Conservation (phyloP, 2,113 vertebrate genomes). For the Seriola rivoliana region DNA sequence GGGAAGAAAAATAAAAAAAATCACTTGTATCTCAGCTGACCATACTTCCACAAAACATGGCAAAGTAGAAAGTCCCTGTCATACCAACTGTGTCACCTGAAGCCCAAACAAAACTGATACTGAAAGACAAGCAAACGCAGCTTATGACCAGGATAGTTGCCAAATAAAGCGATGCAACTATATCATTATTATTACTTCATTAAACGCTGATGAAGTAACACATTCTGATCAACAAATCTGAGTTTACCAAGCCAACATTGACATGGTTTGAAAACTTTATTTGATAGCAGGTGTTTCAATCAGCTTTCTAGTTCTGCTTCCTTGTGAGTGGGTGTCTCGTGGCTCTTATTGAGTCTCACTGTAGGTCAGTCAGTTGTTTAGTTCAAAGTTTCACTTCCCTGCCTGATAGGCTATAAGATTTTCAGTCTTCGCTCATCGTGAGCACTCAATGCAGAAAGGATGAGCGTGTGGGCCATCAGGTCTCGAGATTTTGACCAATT, state of each 20-base stretch:
- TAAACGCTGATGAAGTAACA: background rate
- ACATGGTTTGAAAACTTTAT: background rate
- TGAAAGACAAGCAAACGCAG: background rate
- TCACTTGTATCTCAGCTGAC: constrained; percentile 18
- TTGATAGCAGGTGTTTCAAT: background rate
- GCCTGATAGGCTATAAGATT: background rate
- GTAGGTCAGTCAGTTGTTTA: no score
- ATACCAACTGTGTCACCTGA: background rate
- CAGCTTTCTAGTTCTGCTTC: background rate
- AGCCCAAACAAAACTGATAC: background rate
- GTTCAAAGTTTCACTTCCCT: constrained; percentile 54
- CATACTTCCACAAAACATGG: background rate
- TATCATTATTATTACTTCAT: no score
- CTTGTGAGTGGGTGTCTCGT: background rate
- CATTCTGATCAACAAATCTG: background rate
- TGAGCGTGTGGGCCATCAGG: background rate
- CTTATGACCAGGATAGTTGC: background rate
- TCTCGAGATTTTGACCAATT: constrained; percentile 19
- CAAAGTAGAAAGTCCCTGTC: constrained; percentile 34
- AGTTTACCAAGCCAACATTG: background rate
- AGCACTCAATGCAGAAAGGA: background rate
- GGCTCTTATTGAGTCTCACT: background rate
- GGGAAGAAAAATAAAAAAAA: constrained; percentile 32
- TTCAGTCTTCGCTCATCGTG: background rate
- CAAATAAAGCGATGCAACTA: background rate